Conservation (phyloP, 2,888 invertebrate genomes). For the Amitus sp. region DNA sequence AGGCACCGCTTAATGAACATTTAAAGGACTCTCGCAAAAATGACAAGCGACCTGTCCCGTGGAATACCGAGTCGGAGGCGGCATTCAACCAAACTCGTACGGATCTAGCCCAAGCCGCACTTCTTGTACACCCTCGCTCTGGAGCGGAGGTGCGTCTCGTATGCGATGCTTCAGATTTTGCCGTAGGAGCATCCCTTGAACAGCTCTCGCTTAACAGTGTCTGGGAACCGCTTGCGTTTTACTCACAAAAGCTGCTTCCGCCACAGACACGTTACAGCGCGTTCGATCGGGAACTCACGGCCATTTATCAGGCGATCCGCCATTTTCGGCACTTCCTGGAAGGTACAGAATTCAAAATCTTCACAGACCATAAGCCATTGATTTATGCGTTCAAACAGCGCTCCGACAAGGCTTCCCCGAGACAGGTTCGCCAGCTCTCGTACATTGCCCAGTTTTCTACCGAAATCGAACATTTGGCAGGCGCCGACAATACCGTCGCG, state of each 20-base stretch:
- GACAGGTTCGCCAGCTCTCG: conserved; percentile 11
- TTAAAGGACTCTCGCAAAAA: conserved; percentile 17
- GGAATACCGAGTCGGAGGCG: conserved; percentile 19
- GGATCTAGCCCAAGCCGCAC: conserved; percentile 15
- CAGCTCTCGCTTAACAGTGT: not conserved
- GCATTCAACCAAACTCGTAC: conserved; percentile 24
- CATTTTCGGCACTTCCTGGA: conserved; percentile 13
- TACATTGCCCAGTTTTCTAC: conserved; percentile 16
- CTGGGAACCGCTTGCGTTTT: conserved; percentile 12
- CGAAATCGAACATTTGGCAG: conserved; percentile 10
- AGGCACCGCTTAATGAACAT: conserved; percentile 2
- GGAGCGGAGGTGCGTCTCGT: conserved; percentile 9
- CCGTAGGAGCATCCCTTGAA: conserved; percentile 17
- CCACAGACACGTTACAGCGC: conserved; percentile 8
- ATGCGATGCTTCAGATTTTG: conserved; percentile 27
- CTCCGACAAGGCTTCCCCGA: conserved; percentile 13
- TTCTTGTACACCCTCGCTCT: conserved; percentile 21
- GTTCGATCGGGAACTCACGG: conserved; percentile 11
- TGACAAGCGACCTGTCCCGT: conserved; percentile 17
- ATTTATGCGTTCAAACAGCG: conserved; percentile 12
- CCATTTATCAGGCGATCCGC: conserved; percentile 6
- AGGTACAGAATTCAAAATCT: conserved; percentile 1
- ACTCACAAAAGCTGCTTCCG: conserved; percentile 1
- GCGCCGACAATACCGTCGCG: conserved; percentile 15
- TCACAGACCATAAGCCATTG: conserved; percentile 20